Evolutionary conservation across 2,113 vertebrate genomes (phyloP).

Genomic region (Galeopterus variegatus): DNA sequence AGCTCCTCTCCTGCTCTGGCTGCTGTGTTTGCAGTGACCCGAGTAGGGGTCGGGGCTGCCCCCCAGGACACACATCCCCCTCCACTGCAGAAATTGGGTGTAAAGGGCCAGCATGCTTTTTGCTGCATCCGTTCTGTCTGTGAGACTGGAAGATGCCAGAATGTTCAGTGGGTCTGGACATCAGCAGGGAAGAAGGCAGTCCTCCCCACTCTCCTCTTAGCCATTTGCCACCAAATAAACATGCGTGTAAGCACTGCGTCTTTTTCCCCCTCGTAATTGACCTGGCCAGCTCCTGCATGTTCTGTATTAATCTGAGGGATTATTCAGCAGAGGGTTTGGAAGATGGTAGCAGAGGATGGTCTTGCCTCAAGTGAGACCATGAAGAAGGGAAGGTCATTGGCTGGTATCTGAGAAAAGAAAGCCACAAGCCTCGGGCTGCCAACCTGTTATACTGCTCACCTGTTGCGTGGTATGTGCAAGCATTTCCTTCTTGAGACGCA

Average conservation of each 20-base stretch:
- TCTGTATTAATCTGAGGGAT: not conserved
- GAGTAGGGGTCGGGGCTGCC: not conserved
- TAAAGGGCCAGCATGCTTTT: accelerated
- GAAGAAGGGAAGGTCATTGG: not conserved
- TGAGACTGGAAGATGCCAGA: not conserved
- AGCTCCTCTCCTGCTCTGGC: accelerated
- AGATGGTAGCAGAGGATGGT: not conserved
- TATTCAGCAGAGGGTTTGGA: not conserved
- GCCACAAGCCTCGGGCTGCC: accelerated
- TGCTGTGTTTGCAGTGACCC: not conserved
- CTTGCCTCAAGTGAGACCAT: not conserved
- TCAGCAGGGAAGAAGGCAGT: not conserved
- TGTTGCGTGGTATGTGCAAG: accelerated
- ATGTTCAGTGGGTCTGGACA: not conserved
- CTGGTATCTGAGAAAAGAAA: not conserved
- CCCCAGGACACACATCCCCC: accelerated
- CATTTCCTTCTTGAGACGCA: not conserved
- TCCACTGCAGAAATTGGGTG: accelerated
- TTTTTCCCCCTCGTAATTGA: accelerated
- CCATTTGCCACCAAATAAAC: not conserved
- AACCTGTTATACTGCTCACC: not conserved
- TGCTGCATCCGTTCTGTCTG: not conserved
- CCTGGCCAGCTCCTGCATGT: not conserved
- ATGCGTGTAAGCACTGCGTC: accelerated
- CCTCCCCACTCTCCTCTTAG: not conserved